Conservation (phyloP, 2,888 invertebrate species). For the Lacanobia wlatinum region DNA sequence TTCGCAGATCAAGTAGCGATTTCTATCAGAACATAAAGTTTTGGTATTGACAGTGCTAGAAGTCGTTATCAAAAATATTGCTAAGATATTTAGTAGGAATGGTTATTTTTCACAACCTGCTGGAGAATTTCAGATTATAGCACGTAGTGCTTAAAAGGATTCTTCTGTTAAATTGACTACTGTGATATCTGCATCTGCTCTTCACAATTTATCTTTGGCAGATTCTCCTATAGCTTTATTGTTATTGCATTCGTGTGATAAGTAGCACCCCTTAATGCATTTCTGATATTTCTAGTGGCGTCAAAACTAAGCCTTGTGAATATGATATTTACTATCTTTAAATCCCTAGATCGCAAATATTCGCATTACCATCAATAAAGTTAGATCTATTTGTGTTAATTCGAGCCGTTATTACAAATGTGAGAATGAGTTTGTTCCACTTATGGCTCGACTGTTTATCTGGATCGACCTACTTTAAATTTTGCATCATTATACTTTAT, state of each 20-base stretch:
- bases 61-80: background rate
- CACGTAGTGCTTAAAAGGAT: slow-evolving; percentile 19
- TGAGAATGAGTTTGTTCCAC: slow-evolving; percentile 35
- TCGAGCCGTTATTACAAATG: slow-evolving; percentile 30
- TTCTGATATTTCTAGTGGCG: slow-evolving; percentile 31
- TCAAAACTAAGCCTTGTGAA: slow-evolving; percentile 34
- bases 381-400: slow-evolving; percentile 34
- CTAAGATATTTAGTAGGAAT: background rate
- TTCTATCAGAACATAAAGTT: slow-evolving; percentile 7
- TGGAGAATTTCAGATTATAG: background rate
- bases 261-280: slow-evolving; percentile 52
- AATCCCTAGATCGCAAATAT: slow-evolving; percentile 46
- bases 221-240: slow-evolving; percentile 35
- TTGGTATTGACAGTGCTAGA: background rate
- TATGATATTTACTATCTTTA: slow-evolving; percentile 50
- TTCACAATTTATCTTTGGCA: slow-evolving; percentile 34
- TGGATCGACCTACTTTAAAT: slow-evolving; percentile 14
- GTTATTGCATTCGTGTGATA: slow-evolving; percentile 42
- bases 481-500: slow-evolving; percentile 2
- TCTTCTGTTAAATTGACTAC: slow-evolving; percentile 27
- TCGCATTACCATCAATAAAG: slow-evolving; percentile 36
- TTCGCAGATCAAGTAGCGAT: background rate
- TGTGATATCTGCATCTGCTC: slow-evolving; percentile 32
- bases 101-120: background rate
- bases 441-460: slow-evolving; percentile 17